A percentile compares a stretch with the other conserved stretches of the same genome.
Evolutionary conservation across 2,888 invertebrate genomes (phyloP).

Genomic region (Ellobium chinense): DNA sequence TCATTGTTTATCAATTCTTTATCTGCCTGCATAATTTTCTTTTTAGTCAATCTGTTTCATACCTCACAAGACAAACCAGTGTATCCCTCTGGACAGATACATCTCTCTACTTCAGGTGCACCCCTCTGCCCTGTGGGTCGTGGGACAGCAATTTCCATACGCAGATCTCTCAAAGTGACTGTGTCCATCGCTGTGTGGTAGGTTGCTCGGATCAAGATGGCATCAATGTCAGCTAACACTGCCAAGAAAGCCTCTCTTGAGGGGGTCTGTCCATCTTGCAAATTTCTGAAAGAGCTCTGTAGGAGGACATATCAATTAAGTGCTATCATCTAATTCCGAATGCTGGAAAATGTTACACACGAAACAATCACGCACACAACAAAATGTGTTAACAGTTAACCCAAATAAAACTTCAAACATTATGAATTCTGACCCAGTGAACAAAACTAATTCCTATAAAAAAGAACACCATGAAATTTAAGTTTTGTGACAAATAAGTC

Average conservation of each 20-base stretch:
- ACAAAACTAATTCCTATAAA: neutral
- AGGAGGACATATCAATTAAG: neutral
- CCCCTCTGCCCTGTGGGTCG: slow-evolving; percentile 56
- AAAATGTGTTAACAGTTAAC: too few species aligned
- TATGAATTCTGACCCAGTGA: neutral
- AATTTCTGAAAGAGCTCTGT: slow-evolving; percentile 66
- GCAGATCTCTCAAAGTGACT: slow-evolving; percentile 79
- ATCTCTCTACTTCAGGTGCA: slow-evolving; percentile 71
- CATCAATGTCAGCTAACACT: slow-evolving; percentile 73
- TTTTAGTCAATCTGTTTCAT: too few species aligned
- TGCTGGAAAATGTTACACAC: neutral
- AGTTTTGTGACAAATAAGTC: too few species aligned
- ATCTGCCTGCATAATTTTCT: too few species aligned
- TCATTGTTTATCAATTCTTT: too few species aligned
- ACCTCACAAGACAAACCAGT: slow-evolving; percentile 72
- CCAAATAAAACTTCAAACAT: neutral
- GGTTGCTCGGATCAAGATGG: slow-evolving; percentile 85
- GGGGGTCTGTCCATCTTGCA: slow-evolving; percentile 66
- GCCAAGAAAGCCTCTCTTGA: slow-evolving; percentile 73
- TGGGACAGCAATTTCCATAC: slow-evolving; percentile 70
- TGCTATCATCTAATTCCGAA: neutral
- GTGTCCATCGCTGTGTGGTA: slow-evolving; percentile 84
- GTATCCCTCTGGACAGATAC: slow-evolving; percentile 72
- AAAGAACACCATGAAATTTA: too few species aligned
- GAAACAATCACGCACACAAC: too few species aligned